Evolutionary conservation across 2,797 vertebrate species (phyloP).

Genomic region (Poecilia wingei): DNA sequence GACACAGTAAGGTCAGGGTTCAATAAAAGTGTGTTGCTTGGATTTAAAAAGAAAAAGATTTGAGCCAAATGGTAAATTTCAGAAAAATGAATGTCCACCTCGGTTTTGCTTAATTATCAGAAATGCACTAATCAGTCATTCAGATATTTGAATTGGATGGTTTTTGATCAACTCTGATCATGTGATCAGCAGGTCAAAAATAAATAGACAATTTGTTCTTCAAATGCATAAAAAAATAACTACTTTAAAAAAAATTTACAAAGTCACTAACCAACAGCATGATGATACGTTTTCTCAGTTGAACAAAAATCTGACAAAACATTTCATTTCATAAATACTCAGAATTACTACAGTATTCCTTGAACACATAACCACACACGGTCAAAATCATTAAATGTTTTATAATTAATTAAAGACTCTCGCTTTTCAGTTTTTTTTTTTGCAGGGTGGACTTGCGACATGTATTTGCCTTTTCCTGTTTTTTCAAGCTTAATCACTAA

Average conservation of each 20-base stretch:
- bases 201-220: not conserved
- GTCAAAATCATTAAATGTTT: not conserved
- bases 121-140: not conserved
- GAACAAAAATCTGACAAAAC: not conserved
- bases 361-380: not conserved
- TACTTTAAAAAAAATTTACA: not conserved
- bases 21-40: not conserved
- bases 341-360: not conserved
- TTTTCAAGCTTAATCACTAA: not conserved
- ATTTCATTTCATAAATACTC: not conserved
- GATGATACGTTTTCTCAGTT: not conserved
- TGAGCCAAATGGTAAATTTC: too few relatives aligned
- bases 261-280: not conserved
- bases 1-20: not conserved
- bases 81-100: not conserved
- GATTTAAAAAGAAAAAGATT: not conserved
- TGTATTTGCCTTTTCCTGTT: not conserved
- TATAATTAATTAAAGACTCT: not conserved
- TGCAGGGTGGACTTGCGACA: not conserved
- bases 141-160: not conserved
- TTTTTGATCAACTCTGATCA: not conserved
- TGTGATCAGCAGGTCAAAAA: not conserved
- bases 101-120: not conserved
- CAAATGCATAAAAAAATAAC: not conserved
- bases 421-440: not conserved